A percentile compares a stretch with the other conserved stretches of the same genome.
Conservation (phyloP, 2,113 vertebrate genomes). For the Turnix velox region DNA sequence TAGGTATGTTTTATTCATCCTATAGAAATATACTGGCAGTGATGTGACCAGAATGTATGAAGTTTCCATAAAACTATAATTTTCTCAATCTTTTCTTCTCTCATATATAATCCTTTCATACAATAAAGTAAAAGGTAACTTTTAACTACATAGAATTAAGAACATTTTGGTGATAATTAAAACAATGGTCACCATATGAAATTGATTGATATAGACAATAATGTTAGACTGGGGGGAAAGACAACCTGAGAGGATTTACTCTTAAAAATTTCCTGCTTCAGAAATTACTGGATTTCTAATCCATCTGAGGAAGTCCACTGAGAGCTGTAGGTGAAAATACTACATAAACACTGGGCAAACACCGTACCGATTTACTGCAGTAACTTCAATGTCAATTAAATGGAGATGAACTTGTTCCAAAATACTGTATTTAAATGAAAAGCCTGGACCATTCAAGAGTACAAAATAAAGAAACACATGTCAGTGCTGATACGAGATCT, state of each 20-base stretch:
- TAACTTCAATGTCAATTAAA: background rate
- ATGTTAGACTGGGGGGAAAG: background rate
- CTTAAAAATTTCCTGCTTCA: background rate
- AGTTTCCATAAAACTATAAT: background rate
- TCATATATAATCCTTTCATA: background rate
- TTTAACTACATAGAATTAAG: background rate
- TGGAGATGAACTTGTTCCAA: background rate
- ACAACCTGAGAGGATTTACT: background rate
- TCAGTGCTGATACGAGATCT: background rate
- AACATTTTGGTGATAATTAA: background rate
- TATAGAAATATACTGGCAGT: background rate
- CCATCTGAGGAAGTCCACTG: background rate
- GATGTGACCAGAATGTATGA: background rate
- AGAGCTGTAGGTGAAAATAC: background rate
- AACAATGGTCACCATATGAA: background rate
- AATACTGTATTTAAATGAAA: background rate
- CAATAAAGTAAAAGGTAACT: background rate
- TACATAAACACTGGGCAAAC: background rate
- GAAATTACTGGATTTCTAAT: background rate
- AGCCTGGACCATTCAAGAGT: background rate
- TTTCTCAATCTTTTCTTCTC: background rate
- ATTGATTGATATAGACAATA: background rate
- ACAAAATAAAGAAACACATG: background rate
- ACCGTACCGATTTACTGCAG: background rate
- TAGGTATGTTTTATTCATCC: background rate